Base-by-base conservation (phyloP, 2,888 invertebrate species). In the Cheilosia vernalis region DNA sequence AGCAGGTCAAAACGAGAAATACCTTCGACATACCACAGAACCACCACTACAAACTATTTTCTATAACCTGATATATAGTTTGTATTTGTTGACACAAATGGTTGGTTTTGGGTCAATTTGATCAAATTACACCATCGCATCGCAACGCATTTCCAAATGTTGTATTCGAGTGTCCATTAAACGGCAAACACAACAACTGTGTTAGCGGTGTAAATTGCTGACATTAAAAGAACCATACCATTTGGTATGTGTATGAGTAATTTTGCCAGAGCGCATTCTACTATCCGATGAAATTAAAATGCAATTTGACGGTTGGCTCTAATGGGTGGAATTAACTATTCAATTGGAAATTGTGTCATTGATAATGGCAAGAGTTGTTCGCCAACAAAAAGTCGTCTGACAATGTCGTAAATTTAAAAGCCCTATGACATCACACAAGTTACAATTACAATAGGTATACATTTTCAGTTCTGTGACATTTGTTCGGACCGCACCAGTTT, bases 301-400 rank as follows among this genome's bases (percentile, higher is more conserved):
- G 42, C 53, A 53, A 69, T 77, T 66, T 49, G 40, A 51, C 21
- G n/a, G 7, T n/a, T 7, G 24, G 27, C n/a, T 67, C 19, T 33
- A 76, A 60, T 51, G 19, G 40, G 30, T 60, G 40, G 24, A 61
- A 44, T 44, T 53, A 44, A 13, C n/a, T 55, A 61, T 44, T 69
- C 44, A 47, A 53, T 55, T 61, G 69, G 69, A 77, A 77, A 77
- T 61, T 60, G 47, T 77, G 30, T 33, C 61, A 17, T 9, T 27
- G 60, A 53, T 44, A 44, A 37, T 47, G 66, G 56, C n/a, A n/a
- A 3, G 3, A 17, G 13, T n/a, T 13, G 15, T 42, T 42, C 9
- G 2, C 17, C 6, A 24, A 47, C 17, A 47, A 17, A 17, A 47
- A 17, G 9, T 15, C 5, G 44, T 17, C 2, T n/a, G n/a, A 17